Conservation (phyloP, 2,888 invertebrate genomes). For the Xestia c-nigrum region DNA sequence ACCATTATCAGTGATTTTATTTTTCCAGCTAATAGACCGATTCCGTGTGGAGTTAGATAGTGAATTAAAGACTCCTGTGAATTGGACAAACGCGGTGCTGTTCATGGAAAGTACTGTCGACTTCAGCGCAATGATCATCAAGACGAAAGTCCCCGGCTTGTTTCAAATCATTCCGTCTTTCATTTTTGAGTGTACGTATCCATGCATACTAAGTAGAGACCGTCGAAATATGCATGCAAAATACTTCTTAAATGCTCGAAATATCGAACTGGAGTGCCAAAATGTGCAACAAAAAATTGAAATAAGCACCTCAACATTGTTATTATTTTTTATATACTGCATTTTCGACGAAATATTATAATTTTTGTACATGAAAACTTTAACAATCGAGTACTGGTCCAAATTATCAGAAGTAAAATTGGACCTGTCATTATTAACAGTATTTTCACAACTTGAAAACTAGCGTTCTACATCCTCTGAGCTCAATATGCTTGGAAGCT, state of each 20-base stretch:
- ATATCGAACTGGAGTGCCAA: not conserved
- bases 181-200: constrained; percentile 75
- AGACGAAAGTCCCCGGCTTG: constrained; percentile 71
- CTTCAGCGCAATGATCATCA: constrained; percentile 77
- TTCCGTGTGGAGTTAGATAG: constrained; percentile 72
- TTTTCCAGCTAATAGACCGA: constrained; percentile 76
- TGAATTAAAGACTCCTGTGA: constrained; percentile 69
- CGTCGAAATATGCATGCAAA: not conserved
- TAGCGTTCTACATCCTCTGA: not conserved
- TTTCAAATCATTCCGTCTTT: constrained; percentile 74
- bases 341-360: no score
- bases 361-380: no score
- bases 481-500: no score
- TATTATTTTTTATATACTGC: no score
- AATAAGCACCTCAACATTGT: no score
- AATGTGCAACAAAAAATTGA: no score
- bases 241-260: not conserved
- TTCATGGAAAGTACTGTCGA: constrained; percentile 81
- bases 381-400: not conserved
- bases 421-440: not conserved
- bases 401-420: no score
- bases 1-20: not conserved
- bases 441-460: not conserved
- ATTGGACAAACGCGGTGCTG: constrained; percentile 77
- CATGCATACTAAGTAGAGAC: not conserved